Conservation (phyloP, 2,113 vertebrate genomes). For the Oreochromis aureus region DNA sequence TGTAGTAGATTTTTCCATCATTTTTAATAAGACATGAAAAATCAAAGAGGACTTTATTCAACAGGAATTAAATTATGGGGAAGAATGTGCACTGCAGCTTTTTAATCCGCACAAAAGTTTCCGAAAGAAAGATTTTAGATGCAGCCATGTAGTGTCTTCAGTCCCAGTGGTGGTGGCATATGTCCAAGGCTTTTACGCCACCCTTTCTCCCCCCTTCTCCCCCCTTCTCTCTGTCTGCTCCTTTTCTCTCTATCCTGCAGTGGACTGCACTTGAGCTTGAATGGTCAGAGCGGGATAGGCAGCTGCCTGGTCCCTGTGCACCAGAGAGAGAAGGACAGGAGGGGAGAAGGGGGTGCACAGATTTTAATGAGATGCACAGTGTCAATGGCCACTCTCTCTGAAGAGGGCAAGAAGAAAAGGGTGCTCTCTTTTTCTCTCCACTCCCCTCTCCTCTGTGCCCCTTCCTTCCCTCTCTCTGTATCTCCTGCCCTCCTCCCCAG, state of each 20-base stretch:
- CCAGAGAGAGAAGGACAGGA: neutral
- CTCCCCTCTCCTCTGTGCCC: constrained; percentile 51
- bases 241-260: constrained; percentile 31
- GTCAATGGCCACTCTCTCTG: constrained; percentile 75
- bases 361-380: constrained; percentile 73
- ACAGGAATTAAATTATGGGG: neutral
- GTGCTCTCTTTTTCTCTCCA: constrained; percentile 40
- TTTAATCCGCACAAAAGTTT: neutral
- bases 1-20: neutral
- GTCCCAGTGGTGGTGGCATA: constrained; percentile 54
- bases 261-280: constrained; percentile 74
- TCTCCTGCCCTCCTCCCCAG: constrained; percentile 68
- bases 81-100: neutral
- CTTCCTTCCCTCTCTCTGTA: constrained; percentile 40
- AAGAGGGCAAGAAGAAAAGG: constrained; percentile 72
- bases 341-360: neutral
- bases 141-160: neutral
- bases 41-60: neutral
- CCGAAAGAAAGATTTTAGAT: neutral
- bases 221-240: constrained; percentile 18
- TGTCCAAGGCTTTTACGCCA: constrained; percentile 38
- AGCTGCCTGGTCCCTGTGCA: constrained; percentile 57
- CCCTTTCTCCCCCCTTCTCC: neutral
- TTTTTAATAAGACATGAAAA: neutral
- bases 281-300: constrained; percentile 59